Percentiles rank a stretch among this genome's conserved stretches.
phyloP scores from a whole-genome alignment of 2,888 invertebrate genomes.

The Melieria crassipennis region DNA sequence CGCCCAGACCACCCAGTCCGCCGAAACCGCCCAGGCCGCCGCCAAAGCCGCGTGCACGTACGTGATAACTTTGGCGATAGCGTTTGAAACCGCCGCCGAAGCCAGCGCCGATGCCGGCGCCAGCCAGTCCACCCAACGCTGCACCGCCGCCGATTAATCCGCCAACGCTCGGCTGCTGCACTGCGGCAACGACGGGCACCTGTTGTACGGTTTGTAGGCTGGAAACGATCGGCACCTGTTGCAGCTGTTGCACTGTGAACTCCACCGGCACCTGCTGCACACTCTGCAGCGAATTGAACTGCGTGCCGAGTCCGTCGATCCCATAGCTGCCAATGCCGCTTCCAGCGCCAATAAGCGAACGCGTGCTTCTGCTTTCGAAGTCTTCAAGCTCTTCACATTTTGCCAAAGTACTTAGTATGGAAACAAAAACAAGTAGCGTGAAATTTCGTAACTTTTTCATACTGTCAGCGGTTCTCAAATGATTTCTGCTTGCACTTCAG shows the following conservation, averaged over 20 bases:
- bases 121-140: constrained; percentile 27
- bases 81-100: constrained; percentile 49
- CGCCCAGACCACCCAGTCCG: constrained; percentile 42
- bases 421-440: no score
- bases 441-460: no score
- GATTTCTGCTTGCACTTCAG: no score
- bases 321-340: constrained; percentile 1
- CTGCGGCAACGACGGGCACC: constrained; percentile 48
- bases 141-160: constrained; percentile 2
- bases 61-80: constrained; percentile 50
- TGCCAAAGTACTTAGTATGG: no score
- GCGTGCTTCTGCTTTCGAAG: not conserved
- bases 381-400: no score
- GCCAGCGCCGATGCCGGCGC: constrained; percentile 30
- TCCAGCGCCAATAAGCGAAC: not conserved
- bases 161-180: constrained; percentile 40
- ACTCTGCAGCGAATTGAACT: constrained; percentile 11
- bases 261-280: constrained; percentile 51
- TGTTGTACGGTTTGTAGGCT: constrained; percentile 49
- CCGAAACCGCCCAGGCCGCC: constrained; percentile 45
- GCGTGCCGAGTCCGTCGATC: constrained; percentile 12
- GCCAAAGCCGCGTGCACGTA: constrained; percentile 54
- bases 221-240: constrained; percentile 46
- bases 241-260: constrained; percentile 47
- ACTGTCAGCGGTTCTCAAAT: no score